A percentile compares a stretch with the other conserved stretches of the same genome.
Conservation (phyloP, 2,888 invertebrate genomes). For the Agonopterix alstromeriana region DNA sequence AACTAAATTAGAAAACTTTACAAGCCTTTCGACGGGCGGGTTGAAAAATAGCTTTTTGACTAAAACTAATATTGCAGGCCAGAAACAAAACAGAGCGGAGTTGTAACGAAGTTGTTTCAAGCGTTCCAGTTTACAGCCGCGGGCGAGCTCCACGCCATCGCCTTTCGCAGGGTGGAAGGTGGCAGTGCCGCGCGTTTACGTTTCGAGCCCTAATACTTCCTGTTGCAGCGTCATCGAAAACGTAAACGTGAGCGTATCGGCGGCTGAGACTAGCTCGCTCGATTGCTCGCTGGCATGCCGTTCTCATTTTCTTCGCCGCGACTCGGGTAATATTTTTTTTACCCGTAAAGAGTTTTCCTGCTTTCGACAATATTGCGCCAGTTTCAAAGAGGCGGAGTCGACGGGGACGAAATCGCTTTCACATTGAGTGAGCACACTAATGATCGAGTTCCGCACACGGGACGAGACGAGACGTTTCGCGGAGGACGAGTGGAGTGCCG, state of each 20-base stretch:
- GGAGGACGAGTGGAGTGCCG: constrained; percentile 17
- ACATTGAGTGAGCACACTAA: constrained; percentile 74
- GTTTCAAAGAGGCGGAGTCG: constrained; percentile 64
- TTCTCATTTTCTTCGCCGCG: constrained; percentile 63
- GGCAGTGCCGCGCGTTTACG: constrained; percentile 30
- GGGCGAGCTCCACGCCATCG: constrained; percentile 17
- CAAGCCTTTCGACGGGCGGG: constrained; percentile 59
- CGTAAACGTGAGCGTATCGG: constrained; percentile 54
- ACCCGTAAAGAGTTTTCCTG: constrained; percentile 62
- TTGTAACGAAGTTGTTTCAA: constrained; percentile 71
- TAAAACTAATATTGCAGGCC: constrained; percentile 72
- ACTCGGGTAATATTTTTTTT: constrained; percentile 60
- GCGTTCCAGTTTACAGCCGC: constrained; percentile 58
- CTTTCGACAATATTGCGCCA: constrained; percentile 72
- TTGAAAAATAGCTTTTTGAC: constrained; percentile 74
- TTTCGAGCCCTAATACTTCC: constrained; percentile 36
- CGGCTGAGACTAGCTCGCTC: constrained; percentile 54
- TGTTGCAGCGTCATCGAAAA: constrained; percentile 49
- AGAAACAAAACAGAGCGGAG: constrained; percentile 66
- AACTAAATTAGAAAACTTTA: constrained; percentile 73
- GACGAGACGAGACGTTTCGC: constrained; percentile 22
- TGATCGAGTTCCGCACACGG: constrained; percentile 69
- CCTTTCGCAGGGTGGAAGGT: constrained; percentile 19
- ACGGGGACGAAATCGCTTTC: constrained; percentile 70
- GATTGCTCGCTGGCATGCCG: constrained; percentile 64